Base-by-base conservation (phyloP, 2,888 invertebrate species). In the Dicycla oo region DNA sequence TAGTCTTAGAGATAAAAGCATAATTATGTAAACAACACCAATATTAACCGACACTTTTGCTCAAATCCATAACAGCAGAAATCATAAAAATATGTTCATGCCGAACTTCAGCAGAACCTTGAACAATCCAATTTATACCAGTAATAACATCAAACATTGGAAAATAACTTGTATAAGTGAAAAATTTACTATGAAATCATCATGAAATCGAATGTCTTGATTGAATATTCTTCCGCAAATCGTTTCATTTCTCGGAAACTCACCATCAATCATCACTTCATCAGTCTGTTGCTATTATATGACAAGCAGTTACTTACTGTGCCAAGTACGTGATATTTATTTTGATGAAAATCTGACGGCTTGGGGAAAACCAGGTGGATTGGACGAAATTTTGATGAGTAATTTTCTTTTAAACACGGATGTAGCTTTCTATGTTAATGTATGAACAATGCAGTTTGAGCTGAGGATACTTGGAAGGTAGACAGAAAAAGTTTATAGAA, bases 161-260 rank as follows among this genome's bases (percentile, higher is more conserved):
- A 79, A 74, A 79, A 81, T 81, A 85, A 81, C 73, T 75, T 73
- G 38, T 72, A 72, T 67, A 75, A 78, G 69, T 83, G 78, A 73
- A 82, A 80, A 81, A 83, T 81, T 81, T 72, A 68, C 76, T 83
- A 81, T 81, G 76, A 83, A 85, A 85, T 80, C 74, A 83, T 85
- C 79, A 78, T 78, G 73, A 85, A 80, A 85, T 81, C 75, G 75
- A 83, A 81, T 73, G 71, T 58, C 70, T 69, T 75, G 71, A 81
- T 85, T 85, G 81, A 81, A 85, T 76, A 78, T 79, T 83, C 77
- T 78, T 75, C 73, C 74, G 69, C 61, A 72, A 72, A 74, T 64
- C 65, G 60, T 70, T 72, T 23, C 57, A 63, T 69, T 84, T 85
- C 73, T 81, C 72, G 64, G 77, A 81, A 81, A 47, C 60, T 77